These are phyloP conservation scores for Macheiramphus alcinus DNA, from an alignment of 2,113 vertebrate genomes.

Conservation along the genomic window DNA sequence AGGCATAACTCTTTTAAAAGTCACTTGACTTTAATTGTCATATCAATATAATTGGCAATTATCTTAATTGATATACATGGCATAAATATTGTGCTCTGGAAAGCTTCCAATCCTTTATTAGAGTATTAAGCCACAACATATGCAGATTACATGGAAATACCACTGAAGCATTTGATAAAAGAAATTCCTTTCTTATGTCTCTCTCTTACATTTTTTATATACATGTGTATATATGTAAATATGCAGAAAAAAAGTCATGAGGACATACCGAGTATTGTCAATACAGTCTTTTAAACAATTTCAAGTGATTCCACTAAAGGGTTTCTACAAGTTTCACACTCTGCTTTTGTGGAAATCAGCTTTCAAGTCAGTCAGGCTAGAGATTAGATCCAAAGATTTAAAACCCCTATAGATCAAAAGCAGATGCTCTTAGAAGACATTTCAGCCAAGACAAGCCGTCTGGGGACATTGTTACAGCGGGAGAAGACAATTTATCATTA, in stretches of 20 bases:
- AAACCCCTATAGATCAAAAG: slow-evolving; percentile 82
- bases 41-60: slow-evolving; percentile 67
- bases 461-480: slow-evolving; percentile 79
- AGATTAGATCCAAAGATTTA: slow-evolving; percentile 79
- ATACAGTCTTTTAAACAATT: slow-evolving; percentile 36
- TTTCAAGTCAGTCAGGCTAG: slow-evolving; percentile 70
- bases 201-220: neutral
- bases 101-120: slow-evolving; percentile 58
- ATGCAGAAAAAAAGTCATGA: neutral
- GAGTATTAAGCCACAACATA: slow-evolving; percentile 47
- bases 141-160: slow-evolving; percentile 55
- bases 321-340: slow-evolving; percentile 68
- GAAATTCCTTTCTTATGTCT: slow-evolving; percentile 31
- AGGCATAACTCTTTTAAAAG: slow-evolving; percentile 54
- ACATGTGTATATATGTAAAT: slow-evolving; percentile 8
- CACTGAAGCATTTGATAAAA: slow-evolving; percentile 35
- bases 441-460: slow-evolving; percentile 72
- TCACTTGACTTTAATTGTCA: slow-evolving; percentile 63
- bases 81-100: slow-evolving; percentile 52
- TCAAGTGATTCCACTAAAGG: slow-evolving; percentile 53
- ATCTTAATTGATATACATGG: slow-evolving; percentile 57
- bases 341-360: slow-evolving; percentile 68
- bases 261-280: slow-evolving; percentile 18
- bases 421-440: slow-evolving; percentile 82
- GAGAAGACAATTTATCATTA: slow-evolving; percentile 84